These are phyloP conservation scores for Endotricha flammealis DNA, from an alignment of 2,888 invertebrate genomes.

Conservation along the genomic window DNA sequence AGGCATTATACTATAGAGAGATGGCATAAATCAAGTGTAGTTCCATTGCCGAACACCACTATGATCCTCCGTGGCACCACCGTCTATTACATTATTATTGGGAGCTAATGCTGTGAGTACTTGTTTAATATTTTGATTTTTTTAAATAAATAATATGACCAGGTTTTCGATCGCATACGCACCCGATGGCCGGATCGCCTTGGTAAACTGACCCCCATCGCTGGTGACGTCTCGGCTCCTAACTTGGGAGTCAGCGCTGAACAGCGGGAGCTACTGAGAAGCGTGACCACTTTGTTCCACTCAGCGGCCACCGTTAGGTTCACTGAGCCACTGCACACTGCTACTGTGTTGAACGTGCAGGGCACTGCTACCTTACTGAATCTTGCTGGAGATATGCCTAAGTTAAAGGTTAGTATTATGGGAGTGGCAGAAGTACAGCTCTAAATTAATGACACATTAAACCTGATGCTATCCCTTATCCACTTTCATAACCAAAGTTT, in stretches of 20 bases:
- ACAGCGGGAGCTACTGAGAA: slow-evolving; percentile 80
- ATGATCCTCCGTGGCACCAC: no score
- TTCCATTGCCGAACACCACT: no score
- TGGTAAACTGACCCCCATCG: slow-evolving; percentile 82
- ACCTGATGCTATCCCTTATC: no score
- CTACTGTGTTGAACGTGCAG: slow-evolving; percentile 92
- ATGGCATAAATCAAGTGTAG: no score
- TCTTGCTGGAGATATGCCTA: slow-evolving; percentile 88
- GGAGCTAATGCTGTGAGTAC: no score
- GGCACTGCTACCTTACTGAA: slow-evolving; percentile 91
- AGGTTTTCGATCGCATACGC: slow-evolving; percentile 85
- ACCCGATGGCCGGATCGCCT: slow-evolving; percentile 80
- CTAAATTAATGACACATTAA: no score
- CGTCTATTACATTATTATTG: no score
- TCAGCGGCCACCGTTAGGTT: slow-evolving; percentile 97
- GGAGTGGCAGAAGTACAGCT: no score
- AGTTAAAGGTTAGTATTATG: slow-evolving; percentile 79
- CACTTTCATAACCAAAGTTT: no score
- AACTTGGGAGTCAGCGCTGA: slow-evolving; percentile 83
- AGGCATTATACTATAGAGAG: no score
- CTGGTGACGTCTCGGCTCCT: slow-evolving; percentile 86
- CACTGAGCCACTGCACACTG: slow-evolving; percentile 92
- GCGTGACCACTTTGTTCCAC: slow-evolving; percentile 93
- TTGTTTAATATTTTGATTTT: no score
- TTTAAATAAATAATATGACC: no score